Conservation (phyloP, 1,140 invertebrate genomes). For the Drosophila pachea region DNA sequence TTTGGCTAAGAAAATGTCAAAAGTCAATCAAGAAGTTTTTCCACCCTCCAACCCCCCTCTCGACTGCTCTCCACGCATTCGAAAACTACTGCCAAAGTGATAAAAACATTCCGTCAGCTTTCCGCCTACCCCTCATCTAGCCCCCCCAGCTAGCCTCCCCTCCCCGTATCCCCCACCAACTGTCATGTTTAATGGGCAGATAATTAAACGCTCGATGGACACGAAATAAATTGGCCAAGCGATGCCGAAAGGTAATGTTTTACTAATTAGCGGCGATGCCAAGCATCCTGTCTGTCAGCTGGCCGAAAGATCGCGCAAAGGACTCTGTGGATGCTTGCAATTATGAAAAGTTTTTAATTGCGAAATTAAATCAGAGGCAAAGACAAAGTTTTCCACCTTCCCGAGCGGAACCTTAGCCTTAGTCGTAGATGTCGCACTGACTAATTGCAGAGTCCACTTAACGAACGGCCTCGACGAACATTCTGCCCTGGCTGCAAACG, state of each 20-base stretch:
- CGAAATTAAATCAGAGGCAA: constrained; percentile 65
- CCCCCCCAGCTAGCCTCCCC: no score
- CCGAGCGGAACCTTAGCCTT: constrained; percentile 57
- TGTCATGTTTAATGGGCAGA: constrained; percentile 11
- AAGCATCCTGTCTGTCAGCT: constrained; percentile 17
- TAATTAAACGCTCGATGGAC: constrained; percentile 29
- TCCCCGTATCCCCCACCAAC: background rate
- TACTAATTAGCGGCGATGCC: constrained; percentile 37
- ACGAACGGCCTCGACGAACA: background rate
- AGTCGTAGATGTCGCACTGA: constrained; percentile 63
- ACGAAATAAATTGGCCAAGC: constrained; percentile 34
- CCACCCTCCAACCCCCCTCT: no score
- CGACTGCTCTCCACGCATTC: no score
- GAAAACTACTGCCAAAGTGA: no score
- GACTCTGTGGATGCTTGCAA: constrained; percentile 48
- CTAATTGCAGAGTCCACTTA: constrained; percentile 55
- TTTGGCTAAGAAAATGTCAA: no score
- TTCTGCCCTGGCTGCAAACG: no score
- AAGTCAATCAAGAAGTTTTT: no score
- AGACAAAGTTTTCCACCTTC: constrained; percentile 22
- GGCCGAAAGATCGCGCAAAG: background rate
- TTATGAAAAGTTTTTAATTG: constrained; percentile 73
- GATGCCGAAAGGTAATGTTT: constrained; percentile 11
- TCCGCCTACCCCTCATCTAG: no score
- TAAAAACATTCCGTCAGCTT: no score